Percentiles rank a stretch among this genome's conserved stretches.
These are phyloP conservation scores for Rhinichthys osculus DNA, from an alignment of 2,797 vertebrate genomes.

Conservation along the genomic window DNA sequence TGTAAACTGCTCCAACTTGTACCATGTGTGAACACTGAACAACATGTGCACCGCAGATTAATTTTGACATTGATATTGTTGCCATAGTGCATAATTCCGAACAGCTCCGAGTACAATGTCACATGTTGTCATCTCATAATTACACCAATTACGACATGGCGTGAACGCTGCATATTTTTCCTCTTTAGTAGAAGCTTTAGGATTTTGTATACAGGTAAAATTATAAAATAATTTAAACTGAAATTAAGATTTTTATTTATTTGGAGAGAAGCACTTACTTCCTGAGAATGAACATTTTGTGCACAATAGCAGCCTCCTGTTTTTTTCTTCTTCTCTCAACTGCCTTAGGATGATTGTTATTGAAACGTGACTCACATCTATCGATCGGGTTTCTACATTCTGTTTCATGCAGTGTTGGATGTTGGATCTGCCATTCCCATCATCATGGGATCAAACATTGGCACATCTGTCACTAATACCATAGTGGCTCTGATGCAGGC, in stretches of 20 bases:
- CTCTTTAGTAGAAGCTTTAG: neutral
- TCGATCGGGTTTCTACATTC: neutral
- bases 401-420: constrained; percentile 79
- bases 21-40: neutral
- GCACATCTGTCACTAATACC: constrained; percentile 92
- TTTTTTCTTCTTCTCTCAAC: neutral
- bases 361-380: neutral
- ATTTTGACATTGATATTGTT: neutral
- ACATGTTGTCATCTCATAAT: neutral
- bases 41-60: neutral
- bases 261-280: neutral
- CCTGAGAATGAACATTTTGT: neutral
- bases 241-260: neutral
- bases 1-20: neutral
- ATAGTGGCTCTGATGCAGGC: constrained; percentile 94
- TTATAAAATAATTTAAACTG: neutral
- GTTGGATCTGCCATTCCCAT: constrained; percentile 88
- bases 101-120: neutral
- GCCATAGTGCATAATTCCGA: neutral
- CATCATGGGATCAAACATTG: constrained; percentile 94
- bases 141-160: neutral
- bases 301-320: neutral
- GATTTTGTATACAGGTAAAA: neutral
- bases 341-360: constrained; percentile 1
- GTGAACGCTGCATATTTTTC: neutral